Evolutionary conservation across 2,888 invertebrate genomes (phyloP).

Genomic region (Drosophila leonis): DNA sequence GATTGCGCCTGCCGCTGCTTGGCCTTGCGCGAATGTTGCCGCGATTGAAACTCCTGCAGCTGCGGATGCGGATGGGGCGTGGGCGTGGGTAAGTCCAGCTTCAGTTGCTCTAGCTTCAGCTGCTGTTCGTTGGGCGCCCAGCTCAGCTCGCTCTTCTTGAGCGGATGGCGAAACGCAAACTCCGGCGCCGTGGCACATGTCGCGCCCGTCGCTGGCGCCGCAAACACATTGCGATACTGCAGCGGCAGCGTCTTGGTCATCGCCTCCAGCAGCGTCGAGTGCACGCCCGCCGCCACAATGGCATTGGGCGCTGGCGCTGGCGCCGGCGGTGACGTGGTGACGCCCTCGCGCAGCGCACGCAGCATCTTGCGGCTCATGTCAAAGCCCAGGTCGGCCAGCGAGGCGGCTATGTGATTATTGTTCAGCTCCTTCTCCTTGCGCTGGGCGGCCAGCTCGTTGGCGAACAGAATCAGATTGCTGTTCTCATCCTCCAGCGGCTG

Average conservation of each 20-base stretch:
- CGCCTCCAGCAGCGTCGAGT: constrained; percentile 90
- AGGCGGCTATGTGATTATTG: constrained; percentile 75
- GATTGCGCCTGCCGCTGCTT: constrained; percentile 61
- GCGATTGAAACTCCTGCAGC: constrained; percentile 69
- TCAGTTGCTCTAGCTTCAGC: constrained; percentile 31
- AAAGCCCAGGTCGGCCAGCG: constrained; percentile 72
- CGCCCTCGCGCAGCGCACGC: constrained; percentile 68
- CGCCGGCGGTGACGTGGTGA: constrained; percentile 61
- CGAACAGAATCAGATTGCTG: constrained; percentile 89
- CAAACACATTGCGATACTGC: constrained; percentile 86
- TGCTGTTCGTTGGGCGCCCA: constrained; percentile 49
- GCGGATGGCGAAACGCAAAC: constrained; percentile 87
- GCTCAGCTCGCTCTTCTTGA: constrained; percentile 71
- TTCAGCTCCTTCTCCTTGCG: constrained; percentile 75
- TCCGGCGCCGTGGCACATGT: constrained; percentile 86
- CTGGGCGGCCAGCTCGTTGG: constrained; percentile 58
- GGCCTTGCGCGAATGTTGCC: constrained; percentile 61
- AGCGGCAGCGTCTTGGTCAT: constrained; percentile 89
- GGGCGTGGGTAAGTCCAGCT: constrained; percentile 15
- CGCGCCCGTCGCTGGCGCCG: constrained; percentile 81
- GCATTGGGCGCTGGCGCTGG: constrained; percentile 78
- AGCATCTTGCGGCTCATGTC: constrained; percentile 76
- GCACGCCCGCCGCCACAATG: constrained; percentile 85
- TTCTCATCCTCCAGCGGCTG: constrained; percentile 91
- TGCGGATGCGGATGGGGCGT: constrained; percentile 66